Base-by-base conservation (phyloP, 2,888 invertebrate genomes). In the Hydroisotoma schaefferi region DNA sequence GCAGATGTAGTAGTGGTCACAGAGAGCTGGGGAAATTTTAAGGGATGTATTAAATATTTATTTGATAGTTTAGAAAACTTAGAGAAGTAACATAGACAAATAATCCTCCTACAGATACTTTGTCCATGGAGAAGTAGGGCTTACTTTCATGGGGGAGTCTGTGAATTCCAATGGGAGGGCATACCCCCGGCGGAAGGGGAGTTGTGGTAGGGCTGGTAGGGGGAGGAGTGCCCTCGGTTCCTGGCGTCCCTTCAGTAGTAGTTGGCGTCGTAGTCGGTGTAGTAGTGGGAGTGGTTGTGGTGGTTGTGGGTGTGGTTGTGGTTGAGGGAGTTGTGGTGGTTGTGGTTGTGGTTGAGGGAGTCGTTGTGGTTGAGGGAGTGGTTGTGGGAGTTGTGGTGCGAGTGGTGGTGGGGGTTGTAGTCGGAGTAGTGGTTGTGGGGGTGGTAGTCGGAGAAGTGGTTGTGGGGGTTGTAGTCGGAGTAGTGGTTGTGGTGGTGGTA, bases 201-300 rank as follows among this genome's bases (percentile, higher is more conserved):
- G 48, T 15, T 29, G 57, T 59, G 23, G 59, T 48, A 2, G 51
- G 18, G 23, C 15, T 40, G 4, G 51, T 46, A n/a, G 46, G 5
- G 37, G 46, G 20, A n/a, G 55, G 22, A 71, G 80, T 79, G 8
- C 57, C 49, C 43, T 66, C 43, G 26, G 63, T 59, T 8, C 57
- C 60, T 6, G 74, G 74, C 61, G 76, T 75, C 62, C 74, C 77
- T 20, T 20, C 20, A 25, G 37, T 33, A 25, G 52, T 38, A 29
- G 63, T 44, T 15, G 76, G 75, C 63, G 76, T 74, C 37, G 68
- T 55, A 38, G 63, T 48, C 8, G 76, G 76, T 27, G 77, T 77
- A 69, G 75, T 75, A 27, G 54, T 48, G 18, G 67, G 55, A n/a
- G 40, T 25, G 54, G 53, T 5, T 12, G 62, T 52, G 40, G 55